Evolutionary conservation across 1,140 invertebrate genomes (phyloP).

Genomic region (Apis laboriosa): DNA sequence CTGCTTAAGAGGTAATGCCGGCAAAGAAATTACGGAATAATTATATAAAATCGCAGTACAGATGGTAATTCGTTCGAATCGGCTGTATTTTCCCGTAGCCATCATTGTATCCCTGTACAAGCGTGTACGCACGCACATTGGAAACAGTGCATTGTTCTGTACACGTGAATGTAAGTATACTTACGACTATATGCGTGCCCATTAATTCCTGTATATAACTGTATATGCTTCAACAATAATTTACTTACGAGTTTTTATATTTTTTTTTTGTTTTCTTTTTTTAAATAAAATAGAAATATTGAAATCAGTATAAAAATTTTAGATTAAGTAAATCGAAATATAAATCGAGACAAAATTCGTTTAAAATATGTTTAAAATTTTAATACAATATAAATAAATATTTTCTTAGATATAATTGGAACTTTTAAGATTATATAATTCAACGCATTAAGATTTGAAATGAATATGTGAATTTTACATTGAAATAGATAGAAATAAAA

Average conservation of each 20-base stretch:
- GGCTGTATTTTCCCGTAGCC: constrained; percentile 11
- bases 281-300: neutral
- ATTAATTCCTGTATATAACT: constrained; percentile 2
- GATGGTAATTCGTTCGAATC: constrained; percentile 20
- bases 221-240: neutral
- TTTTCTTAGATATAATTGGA: no score
- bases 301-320: no score
- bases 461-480: no score
- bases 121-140: neutral
- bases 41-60: neutral
- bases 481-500: neutral
- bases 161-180: neutral
- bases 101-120: neutral
- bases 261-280: neutral
- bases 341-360: neutral
- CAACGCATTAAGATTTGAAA: no score
- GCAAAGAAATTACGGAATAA: constrained; percentile 25
- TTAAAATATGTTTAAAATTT: neutral
- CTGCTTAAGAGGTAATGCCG: neutral
- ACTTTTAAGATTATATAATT: no score
- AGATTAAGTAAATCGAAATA: neutral
- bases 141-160: neutral
- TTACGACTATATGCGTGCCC: neutral
- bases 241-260: constrained; percentile 9
- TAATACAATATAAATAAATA: no score